phyloP scores from a whole-genome alignment of 1,140 invertebrate genomes.

The Apis cerana region DNA sequence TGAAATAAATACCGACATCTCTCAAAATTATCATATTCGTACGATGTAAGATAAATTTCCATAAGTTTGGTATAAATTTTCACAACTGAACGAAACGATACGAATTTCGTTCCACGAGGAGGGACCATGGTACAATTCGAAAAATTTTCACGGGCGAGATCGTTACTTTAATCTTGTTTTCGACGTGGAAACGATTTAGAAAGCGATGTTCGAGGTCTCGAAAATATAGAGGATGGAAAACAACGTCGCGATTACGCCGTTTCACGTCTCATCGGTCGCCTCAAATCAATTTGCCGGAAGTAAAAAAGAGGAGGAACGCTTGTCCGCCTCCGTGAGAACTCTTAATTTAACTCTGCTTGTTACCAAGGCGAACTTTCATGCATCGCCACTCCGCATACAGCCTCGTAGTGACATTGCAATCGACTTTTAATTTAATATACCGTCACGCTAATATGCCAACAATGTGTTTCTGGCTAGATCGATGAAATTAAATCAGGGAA shows the following conservation, averaged over 20 bases:
- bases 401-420: neutral
- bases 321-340: neutral
- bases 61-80: too few relatives aligned
- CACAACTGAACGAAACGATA: too few relatives aligned
- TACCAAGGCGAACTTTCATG: neutral
- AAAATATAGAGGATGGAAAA: slow-evolving; percentile 2
- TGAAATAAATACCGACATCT: too few relatives aligned
- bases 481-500: neutral
- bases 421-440: neutral
- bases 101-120: too few relatives aligned
- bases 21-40: too few relatives aligned
- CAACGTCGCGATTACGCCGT: neutral
- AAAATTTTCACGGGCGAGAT: too few relatives aligned
- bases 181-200: too few relatives aligned
- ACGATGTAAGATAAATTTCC: too few relatives aligned
- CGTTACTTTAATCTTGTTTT: neutral
- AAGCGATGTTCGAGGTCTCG: neutral
- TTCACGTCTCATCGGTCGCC: neutral
- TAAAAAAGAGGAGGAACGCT: neutral
- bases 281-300: neutral
- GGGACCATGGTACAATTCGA: too few relatives aligned
- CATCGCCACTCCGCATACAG: neutral
- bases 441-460: neutral
- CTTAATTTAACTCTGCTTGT: slow-evolving; percentile 18
- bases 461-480: neutral